Conservation (phyloP, 1,140 invertebrate genomes). For the Drosophila dunni region DNA sequence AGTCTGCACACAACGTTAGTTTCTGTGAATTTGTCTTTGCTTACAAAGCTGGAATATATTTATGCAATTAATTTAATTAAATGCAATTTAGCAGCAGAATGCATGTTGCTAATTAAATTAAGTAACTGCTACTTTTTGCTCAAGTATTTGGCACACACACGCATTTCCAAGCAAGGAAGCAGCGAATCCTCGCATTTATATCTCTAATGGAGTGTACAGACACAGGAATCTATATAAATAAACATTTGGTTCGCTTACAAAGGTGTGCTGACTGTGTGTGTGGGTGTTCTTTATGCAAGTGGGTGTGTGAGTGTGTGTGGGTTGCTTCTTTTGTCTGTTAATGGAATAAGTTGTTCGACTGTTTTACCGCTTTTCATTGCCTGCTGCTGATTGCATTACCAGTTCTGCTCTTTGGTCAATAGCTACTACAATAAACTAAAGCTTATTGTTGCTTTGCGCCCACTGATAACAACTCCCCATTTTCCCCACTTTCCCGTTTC, state of each 20-base stretch:
- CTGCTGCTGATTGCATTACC: constrained; percentile 63
- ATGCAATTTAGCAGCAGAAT: too few relatives aligned
- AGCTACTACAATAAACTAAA: constrained; percentile 58
- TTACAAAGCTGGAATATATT: too few relatives aligned
- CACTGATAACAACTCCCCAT: constrained; percentile 21
- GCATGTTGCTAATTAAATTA: too few relatives aligned
- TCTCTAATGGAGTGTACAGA: constrained; percentile 23
- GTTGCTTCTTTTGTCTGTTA: constrained; percentile 51
- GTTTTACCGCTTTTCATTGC: constrained; percentile 8
- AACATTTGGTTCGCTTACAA: constrained; percentile 4
- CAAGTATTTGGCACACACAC: too few relatives aligned
- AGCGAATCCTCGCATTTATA: constrained; percentile 33
- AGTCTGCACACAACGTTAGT: too few relatives aligned
- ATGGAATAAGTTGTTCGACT: constrained; percentile 67
- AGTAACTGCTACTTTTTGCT: too few relatives aligned
- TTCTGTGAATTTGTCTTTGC: too few relatives aligned
- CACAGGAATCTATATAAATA: not conserved
- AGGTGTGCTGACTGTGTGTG: not conserved
- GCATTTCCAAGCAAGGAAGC: not conserved
- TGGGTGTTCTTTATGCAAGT: not conserved
- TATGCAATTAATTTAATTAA: too few relatives aligned
- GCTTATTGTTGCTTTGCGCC: constrained; percentile 46
- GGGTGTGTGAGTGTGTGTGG: constrained; percentile 5
- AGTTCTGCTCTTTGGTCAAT: constrained; percentile 44
- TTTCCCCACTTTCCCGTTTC: too few relatives aligned